These are phyloP conservation scores for Apoderus coryli DNA, from an alignment of 2,888 invertebrate genomes.

Conservation along the genomic window DNA sequence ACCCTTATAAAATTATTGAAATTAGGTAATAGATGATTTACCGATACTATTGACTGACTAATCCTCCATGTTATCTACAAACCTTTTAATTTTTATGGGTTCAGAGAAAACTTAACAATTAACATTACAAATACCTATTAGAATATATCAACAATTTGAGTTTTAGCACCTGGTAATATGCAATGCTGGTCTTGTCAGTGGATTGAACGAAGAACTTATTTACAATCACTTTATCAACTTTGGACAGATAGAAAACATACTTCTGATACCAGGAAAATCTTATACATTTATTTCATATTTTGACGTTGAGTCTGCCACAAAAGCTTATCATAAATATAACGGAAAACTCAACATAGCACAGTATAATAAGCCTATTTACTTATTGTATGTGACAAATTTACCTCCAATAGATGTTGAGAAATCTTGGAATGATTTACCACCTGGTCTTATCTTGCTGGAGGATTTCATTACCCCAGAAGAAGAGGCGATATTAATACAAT, in stretches of 20 bases:
- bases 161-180: conserved; percentile 62
- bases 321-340: conserved; percentile 44
- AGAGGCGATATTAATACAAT: conserved; percentile 44
- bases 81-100: no score
- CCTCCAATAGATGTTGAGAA: conserved; percentile 21
- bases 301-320: conserved; percentile 35
- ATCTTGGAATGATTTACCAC: conserved; percentile 37
- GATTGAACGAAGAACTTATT: conserved; percentile 51
- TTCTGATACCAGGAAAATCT: conserved; percentile 65
- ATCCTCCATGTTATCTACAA: no score
- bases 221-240: conserved; percentile 37
- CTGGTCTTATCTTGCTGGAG: conserved; percentile 53
- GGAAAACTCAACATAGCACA: conserved; percentile 42
- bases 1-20: no score
- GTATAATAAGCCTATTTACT: conserved; percentile 46
- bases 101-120: no score
- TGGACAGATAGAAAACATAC: conserved; percentile 43
- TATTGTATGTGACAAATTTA: conserved; percentile 42
- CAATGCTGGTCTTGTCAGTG: conserved; percentile 76
- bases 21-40: no score
- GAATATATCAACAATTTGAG: no score
- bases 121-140: no score
- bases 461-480: conserved; percentile 59
- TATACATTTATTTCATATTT: conserved; percentile 61
- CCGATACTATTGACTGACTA: no score